These are phyloP conservation scores for Tetragnatha versicolor DNA, from an alignment of 1,140 invertebrate genomes.

Conservation along the genomic window DNA sequence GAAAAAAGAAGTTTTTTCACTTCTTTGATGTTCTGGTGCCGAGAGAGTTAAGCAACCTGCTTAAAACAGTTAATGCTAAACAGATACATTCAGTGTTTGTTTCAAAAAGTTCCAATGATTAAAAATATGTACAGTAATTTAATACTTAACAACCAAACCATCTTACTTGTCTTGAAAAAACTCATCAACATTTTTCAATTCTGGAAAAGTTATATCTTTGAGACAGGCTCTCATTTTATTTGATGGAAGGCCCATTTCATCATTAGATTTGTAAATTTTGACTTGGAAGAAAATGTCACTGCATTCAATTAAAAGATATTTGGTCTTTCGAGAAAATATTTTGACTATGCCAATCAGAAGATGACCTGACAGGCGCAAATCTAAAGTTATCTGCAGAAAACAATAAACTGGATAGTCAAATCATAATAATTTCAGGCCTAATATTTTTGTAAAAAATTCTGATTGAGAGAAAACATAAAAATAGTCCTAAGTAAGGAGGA, in stretches of 20 bases:
- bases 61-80: too few species aligned
- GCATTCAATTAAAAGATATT: conserved; percentile 97
- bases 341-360: conserved; percentile 95
- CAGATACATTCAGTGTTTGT: too few species aligned
- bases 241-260: conserved; percentile 96
- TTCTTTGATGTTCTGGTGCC: too few species aligned
- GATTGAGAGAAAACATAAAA: neutral
- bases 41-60: too few species aligned
- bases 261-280: conserved; percentile 97
- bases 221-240: conserved; percentile 79
- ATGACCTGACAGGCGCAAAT: conserved; percentile 95
- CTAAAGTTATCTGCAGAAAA: conserved; percentile 20
- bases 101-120: too few species aligned
- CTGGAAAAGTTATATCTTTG: conserved; percentile 60
- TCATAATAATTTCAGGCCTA: neutral
- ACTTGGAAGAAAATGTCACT: conserved; percentile 99
- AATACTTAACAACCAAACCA: too few species aligned
- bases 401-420: neutral
- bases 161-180: neutral
- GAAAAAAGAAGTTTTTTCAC: too few species aligned
- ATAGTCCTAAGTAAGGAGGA: neutral
- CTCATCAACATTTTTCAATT: conserved; percentile 56
- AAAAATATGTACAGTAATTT: too few species aligned
- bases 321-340: conserved; percentile 98
- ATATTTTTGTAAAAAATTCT: neutral